Conservation (phyloP, 37 sponge, comb jelly and placozoan species). For the Cliona cf. orientalis region DNA sequence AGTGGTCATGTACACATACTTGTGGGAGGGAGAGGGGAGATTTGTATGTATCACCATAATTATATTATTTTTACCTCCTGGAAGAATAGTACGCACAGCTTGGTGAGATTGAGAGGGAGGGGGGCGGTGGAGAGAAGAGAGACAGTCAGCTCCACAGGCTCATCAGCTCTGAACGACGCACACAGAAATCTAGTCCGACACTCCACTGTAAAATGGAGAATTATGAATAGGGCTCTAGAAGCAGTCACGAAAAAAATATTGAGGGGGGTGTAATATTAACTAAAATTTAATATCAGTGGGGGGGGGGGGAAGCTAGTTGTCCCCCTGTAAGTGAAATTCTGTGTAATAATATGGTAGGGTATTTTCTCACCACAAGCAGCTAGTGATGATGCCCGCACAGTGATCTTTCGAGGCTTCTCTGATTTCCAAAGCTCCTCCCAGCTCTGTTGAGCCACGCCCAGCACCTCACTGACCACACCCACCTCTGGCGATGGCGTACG, state of each 20-base stretch:
- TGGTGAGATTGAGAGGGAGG: constrained; percentile 7
- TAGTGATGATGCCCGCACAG: constrained; percentile 16
- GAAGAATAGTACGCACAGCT: constrained; percentile 22
- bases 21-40: too few species aligned
- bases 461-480: constrained; percentile 3
- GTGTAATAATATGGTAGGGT: background rate
- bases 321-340: background rate
- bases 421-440: constrained; percentile 15
- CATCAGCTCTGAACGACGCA: constrained; percentile 19
- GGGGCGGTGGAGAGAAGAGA: constrained; percentile 52
- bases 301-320: background rate
- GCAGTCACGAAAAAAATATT: background rate
- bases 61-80: constrained; percentile 13
- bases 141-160: constrained; percentile 16
- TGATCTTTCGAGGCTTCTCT: background rate
- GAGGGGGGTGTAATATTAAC: background rate
- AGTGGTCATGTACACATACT: background rate
- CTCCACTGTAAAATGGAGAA: constrained; percentile 45
- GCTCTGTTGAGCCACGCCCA: background rate
- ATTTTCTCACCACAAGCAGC: constrained; percentile 31
- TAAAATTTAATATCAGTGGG: background rate
- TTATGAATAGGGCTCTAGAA: background rate
- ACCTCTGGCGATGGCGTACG: constrained; percentile 49
- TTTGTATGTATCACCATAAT: too few species aligned
- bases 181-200: constrained; percentile 49